Conservation (phyloP, 2,888 invertebrate genomes). For the Agriopis aurantiaria region DNA sequence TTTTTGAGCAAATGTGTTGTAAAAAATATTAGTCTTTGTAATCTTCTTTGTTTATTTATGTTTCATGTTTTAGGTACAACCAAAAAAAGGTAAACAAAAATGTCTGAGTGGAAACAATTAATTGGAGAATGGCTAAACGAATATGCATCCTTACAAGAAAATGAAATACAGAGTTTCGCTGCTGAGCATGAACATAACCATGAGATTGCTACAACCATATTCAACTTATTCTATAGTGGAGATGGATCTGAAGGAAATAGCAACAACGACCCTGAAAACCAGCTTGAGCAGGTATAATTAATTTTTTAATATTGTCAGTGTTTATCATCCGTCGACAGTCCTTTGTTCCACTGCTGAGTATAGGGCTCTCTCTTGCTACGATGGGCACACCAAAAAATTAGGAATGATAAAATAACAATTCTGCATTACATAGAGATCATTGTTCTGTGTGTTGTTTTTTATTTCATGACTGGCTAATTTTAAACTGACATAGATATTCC, state of each 20-base stretch:
- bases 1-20: no score
- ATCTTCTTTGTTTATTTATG: no score
- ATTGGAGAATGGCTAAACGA: conserved; percentile 94
- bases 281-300: conserved; percentile 67
- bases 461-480: no score
- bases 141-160: conserved; percentile 90
- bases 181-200: conserved; percentile 93
- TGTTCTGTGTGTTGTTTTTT: no score
- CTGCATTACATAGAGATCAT: no score
- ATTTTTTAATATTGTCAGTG: background rate
- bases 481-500: no score
- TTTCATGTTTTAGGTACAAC: background rate
- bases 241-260: conserved; percentile 82
- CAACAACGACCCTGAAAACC: conserved; percentile 52
- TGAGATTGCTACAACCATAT: conserved; percentile 93
- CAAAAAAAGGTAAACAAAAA: conserved; percentile 43
- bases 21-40: no score
- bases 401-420: no score
- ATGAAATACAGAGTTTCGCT: conserved; percentile 92
- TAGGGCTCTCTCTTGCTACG: no score
- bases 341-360: no score
- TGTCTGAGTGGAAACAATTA: conserved; percentile 85
- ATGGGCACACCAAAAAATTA: no score
- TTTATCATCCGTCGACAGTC: no score
- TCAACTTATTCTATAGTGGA: conserved; percentile 92